Evolutionary conservation across 2,797 vertebrate species (phyloP), one percentile per base, ranked within the genome.

Genomic region (Lithobates sylvaticus): DNA sequence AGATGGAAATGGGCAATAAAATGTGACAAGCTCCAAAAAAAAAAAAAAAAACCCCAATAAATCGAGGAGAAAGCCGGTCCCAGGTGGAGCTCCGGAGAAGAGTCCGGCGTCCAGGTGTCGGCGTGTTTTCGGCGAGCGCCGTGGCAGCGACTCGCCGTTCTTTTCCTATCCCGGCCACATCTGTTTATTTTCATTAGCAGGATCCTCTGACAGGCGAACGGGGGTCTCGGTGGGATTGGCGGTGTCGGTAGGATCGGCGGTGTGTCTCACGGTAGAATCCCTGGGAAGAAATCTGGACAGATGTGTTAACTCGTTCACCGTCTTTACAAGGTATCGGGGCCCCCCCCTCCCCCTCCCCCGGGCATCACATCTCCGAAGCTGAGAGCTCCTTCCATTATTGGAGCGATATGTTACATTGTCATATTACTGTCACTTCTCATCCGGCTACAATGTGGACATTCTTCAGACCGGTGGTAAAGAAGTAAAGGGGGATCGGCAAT

Each of bases 101-200:
- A 77, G 64, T 65, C 67, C 76, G 36, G 44, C 69, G 42, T 86
- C 47, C 85, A 86, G 85, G 85, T 86, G 85, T 77, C 71, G 64
- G 67, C 71, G 73, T 71, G 44, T 71, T 0, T 39, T 9, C 65
- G 76, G 78, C 72, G 58, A 64, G 74, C 67, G 79, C 79, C 65
- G 74, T 82, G 74, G 79, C 79, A 21, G 65, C 61, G 79, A 73
- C 85, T 86, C 67, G 85, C 85, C 32, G 32, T 82, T 80, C 21
- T 77, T 86, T 4, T 82, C 50, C 79, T 73, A 82, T 86, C 74
- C 79, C n/a, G 3, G 18, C 67, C 79, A 82, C 85, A 86, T 86
- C 85, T 86, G 85, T 86, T 86, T 83, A 86, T 82, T 86, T 77
- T 86, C 85, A 86, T 86, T 86, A 86, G 50, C 67, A 21, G n/a